Evolutionary conservation across 1,140 invertebrate species (phyloP).

Genomic region (Diorhabda carinulata): DNA sequence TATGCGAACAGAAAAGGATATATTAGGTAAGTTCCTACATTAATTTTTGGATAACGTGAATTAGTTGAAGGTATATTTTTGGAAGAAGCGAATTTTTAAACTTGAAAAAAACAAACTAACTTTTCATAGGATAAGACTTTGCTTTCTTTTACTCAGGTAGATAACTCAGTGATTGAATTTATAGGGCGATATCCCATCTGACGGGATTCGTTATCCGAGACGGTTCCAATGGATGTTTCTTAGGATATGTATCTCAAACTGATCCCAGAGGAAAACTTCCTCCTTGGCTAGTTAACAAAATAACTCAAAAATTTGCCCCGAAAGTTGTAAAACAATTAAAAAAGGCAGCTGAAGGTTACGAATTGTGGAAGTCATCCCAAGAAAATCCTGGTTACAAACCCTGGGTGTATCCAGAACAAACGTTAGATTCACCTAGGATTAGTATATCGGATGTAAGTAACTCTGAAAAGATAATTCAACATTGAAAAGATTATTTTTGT

Average conservation of each 20-base stretch:
- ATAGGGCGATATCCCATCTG: slow-evolving; percentile 62
- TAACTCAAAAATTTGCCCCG: slow-evolving; percentile 81
- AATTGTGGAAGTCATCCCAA: slow-evolving; percentile 66
- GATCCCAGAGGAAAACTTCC: slow-evolving; percentile 86
- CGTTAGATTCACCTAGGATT: slow-evolving; percentile 62
- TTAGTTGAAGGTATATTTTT: not conserved
- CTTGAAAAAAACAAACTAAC: not conserved
- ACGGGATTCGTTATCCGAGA: slow-evolving; percentile 61
- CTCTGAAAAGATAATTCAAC: too few relatives aligned
- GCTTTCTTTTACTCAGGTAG: too few relatives aligned
- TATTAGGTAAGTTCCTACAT: slow-evolving; percentile 57
- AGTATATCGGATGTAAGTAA: slow-evolving; percentile 61
- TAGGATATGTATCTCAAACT: slow-evolving; percentile 82
- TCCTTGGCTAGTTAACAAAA: slow-evolving; percentile 84
- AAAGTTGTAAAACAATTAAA: slow-evolving; percentile 77
- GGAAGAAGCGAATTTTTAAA: not conserved
- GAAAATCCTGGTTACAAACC: slow-evolving; percentile 75
- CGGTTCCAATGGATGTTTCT: slow-evolving; percentile 59
- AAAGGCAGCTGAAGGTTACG: slow-evolving; percentile 66
- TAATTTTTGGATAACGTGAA: not conserved
- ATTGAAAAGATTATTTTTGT: not conserved
- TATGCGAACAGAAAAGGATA: slow-evolving; percentile 77
- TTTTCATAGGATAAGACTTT: not conserved
- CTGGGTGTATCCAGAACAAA: slow-evolving; percentile 84
- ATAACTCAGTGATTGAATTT: slow-evolving; percentile 19